Evolutionary conservation across 2,888 invertebrate genomes (phyloP).

Genomic region (Ochropacha duplaris): DNA sequence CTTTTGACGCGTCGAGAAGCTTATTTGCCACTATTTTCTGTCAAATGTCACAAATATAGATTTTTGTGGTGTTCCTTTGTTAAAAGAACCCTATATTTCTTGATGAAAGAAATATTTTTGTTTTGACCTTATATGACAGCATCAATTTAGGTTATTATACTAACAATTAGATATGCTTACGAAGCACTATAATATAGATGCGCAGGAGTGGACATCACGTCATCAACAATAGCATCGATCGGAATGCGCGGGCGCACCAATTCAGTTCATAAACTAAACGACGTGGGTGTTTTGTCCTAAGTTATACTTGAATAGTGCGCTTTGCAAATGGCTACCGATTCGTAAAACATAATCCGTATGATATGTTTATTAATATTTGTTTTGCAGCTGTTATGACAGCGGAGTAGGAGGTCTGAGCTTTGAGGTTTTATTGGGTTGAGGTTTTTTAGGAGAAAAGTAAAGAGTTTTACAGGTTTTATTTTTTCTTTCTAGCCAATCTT

Average conservation of each 20-base stretch:
- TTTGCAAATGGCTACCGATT: conserved; percentile 1
- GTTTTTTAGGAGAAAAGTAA: too few relatives aligned
- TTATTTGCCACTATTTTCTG: too few relatives aligned
- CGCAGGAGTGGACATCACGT: neutral
- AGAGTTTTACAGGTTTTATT: too few relatives aligned
- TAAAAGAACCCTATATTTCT: too few relatives aligned
- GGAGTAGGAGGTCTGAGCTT: neutral
- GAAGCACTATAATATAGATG: neutral
- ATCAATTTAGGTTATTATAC: too few relatives aligned
- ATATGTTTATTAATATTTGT: neutral
- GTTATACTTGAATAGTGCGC: neutral
- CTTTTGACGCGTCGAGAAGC: too few relatives aligned
- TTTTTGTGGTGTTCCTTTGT: too few relatives aligned
- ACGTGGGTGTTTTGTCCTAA: conserved; percentile 2
- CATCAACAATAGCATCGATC: neutral
- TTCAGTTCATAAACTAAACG: neutral
- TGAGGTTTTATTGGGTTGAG: too few relatives aligned
- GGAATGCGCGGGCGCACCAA: neutral
- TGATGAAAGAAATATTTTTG: too few relatives aligned
- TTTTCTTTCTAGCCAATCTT: too few relatives aligned
- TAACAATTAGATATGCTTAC: neutral
- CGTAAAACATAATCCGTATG: neutral
- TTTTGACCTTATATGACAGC: too few relatives aligned
- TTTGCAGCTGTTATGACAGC: neutral
- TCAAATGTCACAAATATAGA: too few relatives aligned